A percentile compares a stretch with the other conserved stretches of the same genome.
These are phyloP conservation scores for Thalassarche chlororhynchos DNA, from an alignment of 2,113 vertebrate genomes.

Conservation along the genomic window DNA sequence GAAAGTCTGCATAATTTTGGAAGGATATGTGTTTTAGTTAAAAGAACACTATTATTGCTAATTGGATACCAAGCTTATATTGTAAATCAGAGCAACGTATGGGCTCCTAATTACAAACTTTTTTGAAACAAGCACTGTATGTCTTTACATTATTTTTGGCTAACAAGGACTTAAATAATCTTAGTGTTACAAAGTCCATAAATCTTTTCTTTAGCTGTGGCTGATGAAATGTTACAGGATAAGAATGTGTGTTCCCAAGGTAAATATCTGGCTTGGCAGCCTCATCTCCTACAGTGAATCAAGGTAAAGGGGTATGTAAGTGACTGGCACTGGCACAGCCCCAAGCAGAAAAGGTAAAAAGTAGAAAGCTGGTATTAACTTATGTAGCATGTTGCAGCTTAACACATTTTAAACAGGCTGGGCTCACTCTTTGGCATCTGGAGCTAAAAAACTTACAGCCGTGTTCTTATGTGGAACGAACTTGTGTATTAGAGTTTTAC, in stretches of 20 bases:
- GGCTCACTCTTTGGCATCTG: slow-evolving; percentile 35
- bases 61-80: slow-evolving; percentile 74
- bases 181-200: slow-evolving; percentile 72
- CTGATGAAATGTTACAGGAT: slow-evolving; percentile 69
- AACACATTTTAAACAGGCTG: slow-evolving; percentile 58
- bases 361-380: slow-evolving; percentile 32
- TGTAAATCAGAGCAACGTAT: slow-evolving; percentile 76
- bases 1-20: slow-evolving; percentile 85
- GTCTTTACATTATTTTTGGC: slow-evolving; percentile 82
- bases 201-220: slow-evolving; percentile 74
- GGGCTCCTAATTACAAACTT: slow-evolving; percentile 72
- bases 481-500: slow-evolving; percentile 60
- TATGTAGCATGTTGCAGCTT: slow-evolving; percentile 38
- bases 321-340: slow-evolving; percentile 42
- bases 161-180: slow-evolving; percentile 73
- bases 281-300: slow-evolving; percentile 45
- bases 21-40: slow-evolving; percentile 73
- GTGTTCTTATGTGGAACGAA: slow-evolving; percentile 43
- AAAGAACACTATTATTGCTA: slow-evolving; percentile 80
- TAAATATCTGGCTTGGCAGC: slow-evolving; percentile 76
- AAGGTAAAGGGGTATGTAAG: slow-evolving; percentile 41
- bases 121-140: slow-evolving; percentile 75
- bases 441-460: slow-evolving; percentile 55
- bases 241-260: slow-evolving; percentile 71
- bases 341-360: slow-evolving; percentile 43